Evolutionary conservation across 1,140 invertebrate species (phyloP), one percentile per base, ranked within the genome.

Genomic region (Bombus pascuorum): DNA sequence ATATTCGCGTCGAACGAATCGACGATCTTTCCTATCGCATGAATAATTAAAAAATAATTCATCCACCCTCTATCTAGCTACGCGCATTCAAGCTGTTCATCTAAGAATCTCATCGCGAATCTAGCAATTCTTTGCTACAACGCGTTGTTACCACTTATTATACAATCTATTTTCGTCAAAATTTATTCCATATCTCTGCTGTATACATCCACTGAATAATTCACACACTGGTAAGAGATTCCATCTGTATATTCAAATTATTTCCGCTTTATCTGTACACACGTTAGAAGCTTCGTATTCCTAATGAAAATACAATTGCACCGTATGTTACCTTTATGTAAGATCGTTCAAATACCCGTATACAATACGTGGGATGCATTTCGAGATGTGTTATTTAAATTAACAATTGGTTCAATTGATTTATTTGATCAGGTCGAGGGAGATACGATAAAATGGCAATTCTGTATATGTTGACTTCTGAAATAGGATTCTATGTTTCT

Each of bases 21-120:
- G 77, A 66, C 37, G 62, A 68, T 47, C 22, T 42, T 79, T 12
- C 59, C n/a, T 25, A 32, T 37, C n/a, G 18, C 13, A 79, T 37
- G 77, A 68, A 79, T 79, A 68, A 79, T 79, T 79, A 32, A 68
- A 25, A 32, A 12, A 66, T 68, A 62, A n/a, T 28, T 12, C 3
- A 42, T 34, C 37, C 9, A 10, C 6, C 12, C 47, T 53, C 5
- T 22, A 53, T 53, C 47, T 10, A 39, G 44, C 9, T 28, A n/a
- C 1, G n/a, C 42, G 28, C n/a, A 8, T 66, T 32, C n/a, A 32
- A 8, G 39, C 9, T 25, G 28, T 10, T 32, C 8, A 74, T 47
- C n/a, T 53, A 12, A 47, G 9, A 34, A 74, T n/a, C 34, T 74
- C 44, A 47, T 53, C 72, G n/a, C 2, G 28, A n/a, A 32, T 74